Evolutionary conservation across 37 sponge, comb jelly and placozoan genomes (phyloP).

Genomic region (Mnemiopsis leidyi): DNA sequence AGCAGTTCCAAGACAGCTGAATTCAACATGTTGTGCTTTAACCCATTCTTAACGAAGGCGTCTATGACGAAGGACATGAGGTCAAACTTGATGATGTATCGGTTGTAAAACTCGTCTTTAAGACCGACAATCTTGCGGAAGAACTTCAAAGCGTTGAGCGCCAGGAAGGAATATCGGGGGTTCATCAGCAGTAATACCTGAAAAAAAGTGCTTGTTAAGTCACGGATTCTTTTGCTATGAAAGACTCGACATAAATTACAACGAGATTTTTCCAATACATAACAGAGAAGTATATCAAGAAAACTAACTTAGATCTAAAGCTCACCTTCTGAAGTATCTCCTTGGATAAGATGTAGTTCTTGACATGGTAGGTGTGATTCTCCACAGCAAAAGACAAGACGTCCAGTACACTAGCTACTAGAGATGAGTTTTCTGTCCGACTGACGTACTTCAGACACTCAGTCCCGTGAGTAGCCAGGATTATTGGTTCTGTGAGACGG

Average conservation of each 20-base stretch:
- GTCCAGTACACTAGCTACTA: conserved; percentile 88
- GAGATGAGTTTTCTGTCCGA: conserved; percentile 76
- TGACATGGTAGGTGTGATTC: conserved; percentile 90
- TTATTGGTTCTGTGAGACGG: conserved; percentile 74
- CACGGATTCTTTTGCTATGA: too few relatives aligned
- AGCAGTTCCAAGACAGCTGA: conserved; percentile 94
- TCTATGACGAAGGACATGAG: conserved; percentile 81
- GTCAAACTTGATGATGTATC: conserved; percentile 84
- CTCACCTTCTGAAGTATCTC: conserved; percentile 85
- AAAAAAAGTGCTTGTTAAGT: too few relatives aligned
- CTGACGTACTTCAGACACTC: conserved; percentile 64
- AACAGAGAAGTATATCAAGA: neutral
- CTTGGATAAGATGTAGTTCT: conserved; percentile 90
- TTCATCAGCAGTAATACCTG: conserved; percentile 63
- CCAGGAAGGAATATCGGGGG: conserved; percentile 65
- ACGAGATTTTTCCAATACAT: too few relatives aligned
- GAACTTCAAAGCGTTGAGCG: conserved; percentile 64
- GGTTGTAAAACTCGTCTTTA: conserved; percentile 93
- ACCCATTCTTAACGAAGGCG: conserved; percentile 79
- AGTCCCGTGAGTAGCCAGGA: conserved; percentile 44
- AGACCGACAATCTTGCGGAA: conserved; percentile 86
- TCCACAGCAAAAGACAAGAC: conserved; percentile 89
- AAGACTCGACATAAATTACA: too few relatives aligned
- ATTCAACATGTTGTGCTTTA: conserved; percentile 91
- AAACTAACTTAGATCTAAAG: conserved; percentile 43